Conservation (phyloP, 2,113 vertebrate genomes). For the Procavia capensis region DNA sequence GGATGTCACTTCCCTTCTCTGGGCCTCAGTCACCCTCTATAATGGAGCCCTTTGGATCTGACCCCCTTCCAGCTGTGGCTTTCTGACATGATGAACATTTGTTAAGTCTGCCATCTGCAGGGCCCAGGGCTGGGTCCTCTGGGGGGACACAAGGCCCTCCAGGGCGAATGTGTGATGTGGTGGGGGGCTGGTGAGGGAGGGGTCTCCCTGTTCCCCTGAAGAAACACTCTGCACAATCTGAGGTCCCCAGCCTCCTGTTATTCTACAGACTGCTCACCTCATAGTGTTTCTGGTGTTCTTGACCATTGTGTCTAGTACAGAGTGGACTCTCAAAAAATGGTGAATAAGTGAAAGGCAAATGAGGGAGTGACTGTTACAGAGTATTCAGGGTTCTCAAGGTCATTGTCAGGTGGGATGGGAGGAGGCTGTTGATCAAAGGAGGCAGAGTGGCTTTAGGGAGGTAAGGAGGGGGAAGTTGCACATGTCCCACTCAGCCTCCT, state of each 20-base stretch:
- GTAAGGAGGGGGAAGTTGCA: neutral
- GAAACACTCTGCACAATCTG: neutral
- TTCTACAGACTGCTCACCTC: neutral
- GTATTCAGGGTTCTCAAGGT: neutral
- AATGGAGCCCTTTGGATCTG: neutral
- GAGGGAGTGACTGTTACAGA: neutral
- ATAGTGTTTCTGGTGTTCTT: neutral
- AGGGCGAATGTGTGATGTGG: neutral
- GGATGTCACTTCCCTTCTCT: neutral
- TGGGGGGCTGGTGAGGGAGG: no score
- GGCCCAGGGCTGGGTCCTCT: neutral
- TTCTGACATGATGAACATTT: neutral
- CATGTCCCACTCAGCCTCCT: neutral
- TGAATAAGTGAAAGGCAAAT: neutral
- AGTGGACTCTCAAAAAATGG: neutral
- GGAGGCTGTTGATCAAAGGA: neutral
- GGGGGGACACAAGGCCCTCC: neutral
- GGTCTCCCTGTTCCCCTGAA: neutral
- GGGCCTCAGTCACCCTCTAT: neutral
- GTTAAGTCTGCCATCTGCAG: neutral
- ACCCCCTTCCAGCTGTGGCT: neutral
- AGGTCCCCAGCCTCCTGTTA: neutral
- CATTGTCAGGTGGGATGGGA: neutral
- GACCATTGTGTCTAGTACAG: neutral
- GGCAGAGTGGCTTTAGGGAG: neutral